Percentiles rank a stretch among this genome's conserved stretches.
phyloP scores from a whole-genome alignment of 2,113 vertebrate species.

The Ictidomys tridecemlineatus region DNA sequence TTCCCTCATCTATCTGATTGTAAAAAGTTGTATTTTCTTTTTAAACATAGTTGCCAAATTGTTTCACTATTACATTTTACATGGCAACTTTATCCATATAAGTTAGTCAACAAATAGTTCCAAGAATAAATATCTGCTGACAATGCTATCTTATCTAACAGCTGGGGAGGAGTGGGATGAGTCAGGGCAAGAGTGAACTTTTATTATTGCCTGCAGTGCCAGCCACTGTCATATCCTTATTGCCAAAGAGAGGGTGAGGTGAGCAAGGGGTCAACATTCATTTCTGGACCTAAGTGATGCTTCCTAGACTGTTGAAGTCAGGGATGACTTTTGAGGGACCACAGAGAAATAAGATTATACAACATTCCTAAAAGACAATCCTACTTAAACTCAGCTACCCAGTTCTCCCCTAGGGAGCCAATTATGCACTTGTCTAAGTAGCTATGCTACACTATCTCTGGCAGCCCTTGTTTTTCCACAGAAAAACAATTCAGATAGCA shows the following conservation, averaged over 20 bases:
- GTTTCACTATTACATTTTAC: not conserved
- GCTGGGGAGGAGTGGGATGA: not conserved
- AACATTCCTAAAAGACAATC: constrained; percentile 52
- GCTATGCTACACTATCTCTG: not conserved
- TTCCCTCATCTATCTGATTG: not conserved
- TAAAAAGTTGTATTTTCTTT: constrained; percentile 18
- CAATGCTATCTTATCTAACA: not conserved
- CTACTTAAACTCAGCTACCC: constrained; percentile 28
- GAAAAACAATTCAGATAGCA: constrained; percentile 49
- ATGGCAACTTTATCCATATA: not conserved
- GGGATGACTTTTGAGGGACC: not conserved
- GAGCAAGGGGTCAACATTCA: not conserved
- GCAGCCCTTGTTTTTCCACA: constrained; percentile 29
- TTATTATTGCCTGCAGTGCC: not conserved
- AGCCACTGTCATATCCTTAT: not conserved
- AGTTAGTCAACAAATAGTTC: not conserved
- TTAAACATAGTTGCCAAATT: not conserved
- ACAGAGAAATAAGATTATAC: constrained; percentile 42
- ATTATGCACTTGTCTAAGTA: constrained; percentile 39
- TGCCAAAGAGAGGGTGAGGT: not conserved
- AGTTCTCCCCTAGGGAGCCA: constrained; percentile 21
- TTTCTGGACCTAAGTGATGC: not conserved
- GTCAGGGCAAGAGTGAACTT: not conserved
- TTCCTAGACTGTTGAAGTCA: constrained; percentile 3
- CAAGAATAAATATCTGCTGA: not conserved